These are phyloP conservation scores for Mormyrops boulengeri DNA, from an alignment of 2,797 vertebrate genomes.

Conservation along the genomic window DNA sequence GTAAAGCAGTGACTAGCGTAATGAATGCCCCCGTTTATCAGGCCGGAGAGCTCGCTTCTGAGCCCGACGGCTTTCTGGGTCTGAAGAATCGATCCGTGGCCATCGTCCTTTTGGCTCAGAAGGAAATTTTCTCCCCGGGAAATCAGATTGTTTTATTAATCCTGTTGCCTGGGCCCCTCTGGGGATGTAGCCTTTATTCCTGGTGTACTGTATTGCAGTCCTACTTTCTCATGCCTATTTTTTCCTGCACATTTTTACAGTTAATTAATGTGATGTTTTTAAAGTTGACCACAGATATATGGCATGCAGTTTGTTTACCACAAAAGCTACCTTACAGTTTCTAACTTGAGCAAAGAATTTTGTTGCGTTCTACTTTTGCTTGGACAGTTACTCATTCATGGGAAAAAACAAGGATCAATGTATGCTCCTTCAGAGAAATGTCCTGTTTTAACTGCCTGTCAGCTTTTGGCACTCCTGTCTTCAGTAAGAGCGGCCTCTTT, in stretches of 20 bases:
- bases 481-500: not conserved
- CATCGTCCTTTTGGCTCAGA: not conserved
- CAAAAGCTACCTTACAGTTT: not conserved
- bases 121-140: not conserved
- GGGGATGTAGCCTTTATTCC: not conserved
- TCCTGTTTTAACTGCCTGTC: not conserved
- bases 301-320: not conserved
- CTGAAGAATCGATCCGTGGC: conserved; percentile 13
- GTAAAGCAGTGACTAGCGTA: not conserved
- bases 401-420: not conserved
- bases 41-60: not conserved
- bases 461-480: too few species aligned
- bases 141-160: not conserved
- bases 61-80: too few species aligned
- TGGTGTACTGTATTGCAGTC: not conserved
- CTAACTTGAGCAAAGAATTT: not conserved
- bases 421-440: not conserved
- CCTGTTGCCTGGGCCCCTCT: not conserved
- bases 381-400: not conserved
- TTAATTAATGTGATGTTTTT: not conserved
- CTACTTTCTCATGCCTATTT: not conserved
- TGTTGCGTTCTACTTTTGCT: not conserved
- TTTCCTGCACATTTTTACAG: not conserved
- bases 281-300: not conserved
- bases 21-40: not conserved